Conservation (phyloP, 2,888 invertebrate species). For the Shargacucullia verbasci region DNA sequence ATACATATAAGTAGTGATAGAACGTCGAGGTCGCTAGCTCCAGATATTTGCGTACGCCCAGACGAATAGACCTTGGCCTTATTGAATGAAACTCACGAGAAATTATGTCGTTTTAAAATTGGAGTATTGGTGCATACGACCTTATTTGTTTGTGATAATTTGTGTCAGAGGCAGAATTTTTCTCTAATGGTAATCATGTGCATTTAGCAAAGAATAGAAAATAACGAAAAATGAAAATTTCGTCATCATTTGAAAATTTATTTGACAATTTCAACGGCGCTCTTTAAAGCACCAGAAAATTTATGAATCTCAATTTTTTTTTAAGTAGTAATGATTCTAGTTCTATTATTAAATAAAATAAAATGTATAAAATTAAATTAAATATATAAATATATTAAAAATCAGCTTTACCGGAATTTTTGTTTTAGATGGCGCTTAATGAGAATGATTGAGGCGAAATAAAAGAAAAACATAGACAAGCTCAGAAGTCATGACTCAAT, state of each 20-base stretch:
- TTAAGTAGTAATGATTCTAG: no score
- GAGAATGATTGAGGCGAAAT: no score
- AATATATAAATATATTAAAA: no score
- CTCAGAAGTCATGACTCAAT: conserved; percentile 12
- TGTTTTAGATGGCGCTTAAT: no score
- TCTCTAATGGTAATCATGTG: neutral
- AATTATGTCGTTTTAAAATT: conserved; percentile 47
- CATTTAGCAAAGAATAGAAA: neutral
- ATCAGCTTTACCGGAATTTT: no score
- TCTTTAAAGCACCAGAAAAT: no score
- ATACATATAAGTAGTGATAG: conserved; percentile 32
- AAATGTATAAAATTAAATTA: no score
- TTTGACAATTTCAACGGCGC: no score
- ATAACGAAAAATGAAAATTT: no score
- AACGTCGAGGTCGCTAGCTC: conserved; percentile 47
- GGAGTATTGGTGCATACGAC: conserved; percentile 33
- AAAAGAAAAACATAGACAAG: neutral
- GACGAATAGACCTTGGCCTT: conserved; percentile 49
- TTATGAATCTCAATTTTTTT: no score
- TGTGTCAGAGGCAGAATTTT: conserved; percentile 1
- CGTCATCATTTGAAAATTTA: no score
- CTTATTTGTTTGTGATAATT: conserved; percentile 16
- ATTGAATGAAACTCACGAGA: conserved; percentile 48
- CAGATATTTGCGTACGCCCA: conserved; percentile 52
- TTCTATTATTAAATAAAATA: no score